Evolutionary conservation across 2,797 vertebrate genomes (phyloP), one percentile per base, ranked within the genome.

Genomic region (Morus bassanus): DNA sequence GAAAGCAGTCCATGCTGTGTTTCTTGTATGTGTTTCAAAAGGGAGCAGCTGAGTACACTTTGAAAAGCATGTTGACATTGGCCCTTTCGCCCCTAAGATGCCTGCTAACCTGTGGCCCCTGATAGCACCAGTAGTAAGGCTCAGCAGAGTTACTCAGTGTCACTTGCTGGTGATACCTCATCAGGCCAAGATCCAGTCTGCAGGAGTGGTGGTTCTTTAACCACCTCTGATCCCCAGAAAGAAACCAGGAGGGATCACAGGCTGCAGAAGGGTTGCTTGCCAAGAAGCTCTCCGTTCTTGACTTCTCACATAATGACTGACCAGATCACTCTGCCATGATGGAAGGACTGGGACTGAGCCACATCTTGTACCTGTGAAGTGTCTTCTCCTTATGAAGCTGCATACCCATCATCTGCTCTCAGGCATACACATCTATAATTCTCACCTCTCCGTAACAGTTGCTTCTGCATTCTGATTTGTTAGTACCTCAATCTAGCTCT

Each of bases 361-460:
- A 1, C 11, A 2, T 24, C 39, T 9, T 6, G 1, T 10, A 10
- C 41, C 56, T 13, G 17, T 6, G 25, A 39, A 33, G 13, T 1
- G 31, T 30, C 39, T 23, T 46, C 35, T 67, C 16, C 33, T 25
- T 14, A 1, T 1, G 21, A 4, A 37, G 83, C 59, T 63, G 43
- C 31, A 0, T 5, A 2, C 1, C 24, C 53, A 6, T 30, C 15
- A 2, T 4, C 54, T 31, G 41, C 67, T 45, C 28, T 9, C 1
- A 0, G n/a, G 21, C 14, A 2, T 4, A 9, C 0, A 2, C 22
- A 0, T 4, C 63, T 37, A 2, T 7, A 18, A 3, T 2, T 6
- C 64, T 59, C 11, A 3, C 35, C 61, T 31, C 48, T 35, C 35
- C 1, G 2, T 5, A 18, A 2, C 46, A 18, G 46, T 22, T 25